Percentiles rank a stretch among this genome's conserved stretches.
phyloP scores from a whole-genome alignment of 2,797 vertebrate genomes.

The Fringilla coelebs region DNA sequence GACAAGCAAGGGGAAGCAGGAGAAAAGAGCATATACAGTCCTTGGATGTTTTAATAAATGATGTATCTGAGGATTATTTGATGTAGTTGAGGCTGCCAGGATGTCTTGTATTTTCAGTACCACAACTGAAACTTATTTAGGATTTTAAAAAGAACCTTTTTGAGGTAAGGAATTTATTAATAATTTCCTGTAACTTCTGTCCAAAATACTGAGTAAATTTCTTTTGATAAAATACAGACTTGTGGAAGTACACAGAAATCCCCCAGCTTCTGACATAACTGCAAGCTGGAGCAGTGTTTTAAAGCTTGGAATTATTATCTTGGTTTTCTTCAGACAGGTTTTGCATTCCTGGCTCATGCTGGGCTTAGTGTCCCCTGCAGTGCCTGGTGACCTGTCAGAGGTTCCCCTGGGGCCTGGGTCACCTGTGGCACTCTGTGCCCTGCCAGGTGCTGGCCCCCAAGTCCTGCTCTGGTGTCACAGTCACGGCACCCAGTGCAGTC shows the following conservation, averaged over 20 bases:
- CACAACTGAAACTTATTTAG: constrained; percentile 54
- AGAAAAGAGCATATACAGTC: constrained; percentile 18
- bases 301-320: neutral
- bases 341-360: neutral
- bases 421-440: neutral
- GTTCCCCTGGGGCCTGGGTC: accelerated
- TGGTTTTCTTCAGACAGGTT: neutral
- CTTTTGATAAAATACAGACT: constrained; percentile 38
- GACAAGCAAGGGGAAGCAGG: neutral
- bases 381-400: neutral
- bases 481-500: accelerated
- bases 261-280: neutral
- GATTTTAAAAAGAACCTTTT: constrained; percentile 22
- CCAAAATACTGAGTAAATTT: constrained; percentile 37
- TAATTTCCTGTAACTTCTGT: constrained; percentile 44
- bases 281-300: neutral
- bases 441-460: accelerated
- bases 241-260: neutral
- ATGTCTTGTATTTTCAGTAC: constrained; percentile 47
- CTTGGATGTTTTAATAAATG: constrained; percentile 67
- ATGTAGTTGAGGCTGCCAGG: constrained; percentile 48
- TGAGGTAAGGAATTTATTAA: constrained; percentile 57
- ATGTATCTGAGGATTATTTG: constrained; percentile 63
- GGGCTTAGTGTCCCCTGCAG: neutral
- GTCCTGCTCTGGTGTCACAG: neutral